A percentile compares a stretch with the other conserved stretches of the same genome.
Conservation (phyloP, 2,113 vertebrate species). For the Cavia aperea region DNA sequence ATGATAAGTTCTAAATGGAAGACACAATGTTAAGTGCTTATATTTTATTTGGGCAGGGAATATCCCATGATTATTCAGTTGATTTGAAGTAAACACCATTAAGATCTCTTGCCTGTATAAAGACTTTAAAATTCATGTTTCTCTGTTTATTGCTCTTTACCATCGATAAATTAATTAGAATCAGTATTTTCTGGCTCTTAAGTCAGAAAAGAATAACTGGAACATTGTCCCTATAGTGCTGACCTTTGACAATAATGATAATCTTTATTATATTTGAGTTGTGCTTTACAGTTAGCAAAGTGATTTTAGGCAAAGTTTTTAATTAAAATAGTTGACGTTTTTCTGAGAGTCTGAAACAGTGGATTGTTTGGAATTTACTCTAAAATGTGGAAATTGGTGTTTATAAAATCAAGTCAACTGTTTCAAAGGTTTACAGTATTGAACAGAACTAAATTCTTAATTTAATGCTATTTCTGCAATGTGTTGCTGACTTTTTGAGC, state of each 20-base stretch:
- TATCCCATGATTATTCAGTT: conserved; percentile 12
- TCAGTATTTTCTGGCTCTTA: not conserved
- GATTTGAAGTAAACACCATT: not conserved
- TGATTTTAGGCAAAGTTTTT: not conserved
- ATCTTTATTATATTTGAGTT: not conserved
- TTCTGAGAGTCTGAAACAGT: not conserved
- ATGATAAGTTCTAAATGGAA: conserved; percentile 3
- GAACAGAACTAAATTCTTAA: not conserved
- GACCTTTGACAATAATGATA: not conserved
- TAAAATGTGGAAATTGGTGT: not conserved
- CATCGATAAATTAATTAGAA: conserved; percentile 10
- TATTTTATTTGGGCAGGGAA: conserved; percentile 42
- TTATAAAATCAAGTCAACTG: not conserved
- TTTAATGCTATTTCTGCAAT: not conserved
- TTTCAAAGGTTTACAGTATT: not conserved
- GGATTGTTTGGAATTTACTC: not conserved
- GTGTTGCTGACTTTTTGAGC: not conserved
- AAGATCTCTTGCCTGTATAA: not conserved
- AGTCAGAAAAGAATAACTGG: not conserved
- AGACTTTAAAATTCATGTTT: not conserved
- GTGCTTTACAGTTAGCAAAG: not conserved
- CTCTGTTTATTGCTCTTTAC: not conserved
- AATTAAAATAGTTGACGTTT: not conserved
- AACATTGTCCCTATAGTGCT: not conserved
- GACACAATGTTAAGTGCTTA: not conserved